Conservation (phyloP, 2,888 invertebrate genomes). For the Camponotus fellah region DNA sequence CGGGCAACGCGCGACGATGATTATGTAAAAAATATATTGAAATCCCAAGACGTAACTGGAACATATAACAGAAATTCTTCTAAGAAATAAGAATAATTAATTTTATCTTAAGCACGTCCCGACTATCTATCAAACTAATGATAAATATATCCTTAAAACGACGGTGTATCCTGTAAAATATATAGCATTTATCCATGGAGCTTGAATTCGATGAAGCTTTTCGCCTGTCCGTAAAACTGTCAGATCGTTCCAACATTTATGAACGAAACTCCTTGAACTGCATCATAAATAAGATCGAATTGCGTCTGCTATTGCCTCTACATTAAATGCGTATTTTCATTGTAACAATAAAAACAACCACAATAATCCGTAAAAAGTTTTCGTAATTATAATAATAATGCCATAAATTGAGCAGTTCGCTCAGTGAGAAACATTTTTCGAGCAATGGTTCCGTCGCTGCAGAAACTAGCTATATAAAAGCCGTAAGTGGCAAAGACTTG, state of each 20-base stretch:
- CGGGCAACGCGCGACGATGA: not conserved
- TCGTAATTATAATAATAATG: constrained; percentile 44
- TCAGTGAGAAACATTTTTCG: not conserved
- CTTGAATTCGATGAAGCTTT: constrained; percentile 19
- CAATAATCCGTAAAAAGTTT: not conserved
- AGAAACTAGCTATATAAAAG: constrained; percentile 27
- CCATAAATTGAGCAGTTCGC: not conserved
- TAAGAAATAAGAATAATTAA: not conserved
- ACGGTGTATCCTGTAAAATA: constrained; percentile 21
- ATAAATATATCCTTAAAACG: not conserved
- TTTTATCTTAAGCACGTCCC: not conserved
- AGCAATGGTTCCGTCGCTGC: constrained; percentile 1
- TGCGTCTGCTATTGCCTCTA: not conserved
- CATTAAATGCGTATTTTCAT: not conserved
- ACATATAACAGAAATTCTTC: not conserved
- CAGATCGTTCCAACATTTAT: constrained; percentile 50
- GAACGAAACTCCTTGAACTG: constrained; percentile 28
- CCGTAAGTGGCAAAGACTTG: constrained; percentile 31
- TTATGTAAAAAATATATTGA: not conserved
- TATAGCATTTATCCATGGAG: constrained; percentile 17
- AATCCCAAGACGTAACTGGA: not conserved
- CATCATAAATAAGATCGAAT: constrained; percentile 29
- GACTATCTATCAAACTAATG: not conserved
- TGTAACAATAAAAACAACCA: not conserved
- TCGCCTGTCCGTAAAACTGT: constrained; percentile 34